Evolutionary conservation across 2,888 invertebrate species (phyloP).

Genomic region (Drosophila emarginata): DNA sequence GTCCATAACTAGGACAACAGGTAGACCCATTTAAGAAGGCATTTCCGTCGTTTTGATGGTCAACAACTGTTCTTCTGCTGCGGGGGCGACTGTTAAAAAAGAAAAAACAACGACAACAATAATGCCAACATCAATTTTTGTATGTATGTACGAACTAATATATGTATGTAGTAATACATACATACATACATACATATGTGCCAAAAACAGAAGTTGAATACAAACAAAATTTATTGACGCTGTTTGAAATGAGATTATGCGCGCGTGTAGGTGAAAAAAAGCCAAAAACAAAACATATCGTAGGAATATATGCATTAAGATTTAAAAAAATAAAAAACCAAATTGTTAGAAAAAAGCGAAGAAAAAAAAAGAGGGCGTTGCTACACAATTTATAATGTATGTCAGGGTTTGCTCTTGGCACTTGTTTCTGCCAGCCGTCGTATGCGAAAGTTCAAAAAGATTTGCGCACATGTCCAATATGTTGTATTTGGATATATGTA

Average conservation of each 20-base stretch:
- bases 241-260: conserved; percentile 62
- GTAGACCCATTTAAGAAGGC: conserved; percentile 26
- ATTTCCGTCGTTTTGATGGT: conserved; percentile 45
- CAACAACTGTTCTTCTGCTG: conserved; percentile 54
- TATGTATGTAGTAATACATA: not conserved
- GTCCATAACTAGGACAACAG: conserved; percentile 11
- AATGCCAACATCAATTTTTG: too few relatives aligned
- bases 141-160: too few relatives aligned
- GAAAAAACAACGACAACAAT: too few relatives aligned
- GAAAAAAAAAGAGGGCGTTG: conserved; percentile 64
- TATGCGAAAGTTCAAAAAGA: conserved; percentile 68
- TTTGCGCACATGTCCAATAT: conserved; percentile 57
- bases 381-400: conserved; percentile 63
- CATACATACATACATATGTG: conserved; percentile 21
- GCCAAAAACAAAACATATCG: conserved; percentile 22
- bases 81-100: conserved; percentile 12
- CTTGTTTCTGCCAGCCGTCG: conserved; percentile 53
- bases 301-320: conserved; percentile 5
- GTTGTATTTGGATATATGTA: conserved; percentile 23
- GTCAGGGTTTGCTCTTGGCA: conserved; percentile 75
- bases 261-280: conserved; percentile 67
- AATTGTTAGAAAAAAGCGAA: conserved; percentile 23
- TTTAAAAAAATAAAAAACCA: not conserved
- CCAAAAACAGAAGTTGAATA: conserved; percentile 40
- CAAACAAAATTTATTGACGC: conserved; percentile 64